Conservation (phyloP, 2,797 vertebrate genomes). For the Pantherophis alleghaniensis region DNA sequence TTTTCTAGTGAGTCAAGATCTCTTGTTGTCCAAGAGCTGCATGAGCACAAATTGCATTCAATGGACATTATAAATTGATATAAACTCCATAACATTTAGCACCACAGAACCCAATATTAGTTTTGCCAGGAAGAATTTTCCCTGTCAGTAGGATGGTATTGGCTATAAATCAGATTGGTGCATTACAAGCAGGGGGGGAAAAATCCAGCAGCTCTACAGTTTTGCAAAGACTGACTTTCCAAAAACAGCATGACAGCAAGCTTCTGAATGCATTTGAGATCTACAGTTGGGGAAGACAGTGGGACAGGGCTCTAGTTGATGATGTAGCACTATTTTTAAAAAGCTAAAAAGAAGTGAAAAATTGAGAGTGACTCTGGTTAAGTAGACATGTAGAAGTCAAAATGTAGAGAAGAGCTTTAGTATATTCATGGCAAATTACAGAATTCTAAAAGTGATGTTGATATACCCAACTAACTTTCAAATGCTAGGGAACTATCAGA, state of each 20-base stretch:
- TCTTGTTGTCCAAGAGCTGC: not conserved
- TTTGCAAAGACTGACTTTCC: not conserved
- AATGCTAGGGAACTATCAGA: not conserved
- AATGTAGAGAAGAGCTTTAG: not conserved
- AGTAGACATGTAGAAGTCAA: not conserved
- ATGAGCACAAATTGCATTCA: not conserved
- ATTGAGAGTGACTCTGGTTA: not conserved
- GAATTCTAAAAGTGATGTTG: not conserved
- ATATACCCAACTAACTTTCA: not conserved
- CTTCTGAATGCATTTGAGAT: not conserved
- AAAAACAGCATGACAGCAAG: not conserved
- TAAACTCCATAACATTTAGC: not conserved
- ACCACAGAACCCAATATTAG: not conserved
- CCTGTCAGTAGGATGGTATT: not conserved
- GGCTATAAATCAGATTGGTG: not conserved
- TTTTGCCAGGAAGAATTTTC: not conserved
- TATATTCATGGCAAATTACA: not conserved
- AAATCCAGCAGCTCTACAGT: not conserved
- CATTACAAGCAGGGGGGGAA: accelerated
- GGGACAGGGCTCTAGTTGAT: not conserved
- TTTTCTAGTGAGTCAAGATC: not conserved
- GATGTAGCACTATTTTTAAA: not conserved
- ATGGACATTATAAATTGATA: not conserved
- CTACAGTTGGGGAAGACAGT: not conserved
- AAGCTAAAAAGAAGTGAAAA: not conserved